phyloP scores from a whole-genome alignment of 30 jellyfish, hydroid and myxozoan species.

The Turritopsis dohrnii region DNA sequence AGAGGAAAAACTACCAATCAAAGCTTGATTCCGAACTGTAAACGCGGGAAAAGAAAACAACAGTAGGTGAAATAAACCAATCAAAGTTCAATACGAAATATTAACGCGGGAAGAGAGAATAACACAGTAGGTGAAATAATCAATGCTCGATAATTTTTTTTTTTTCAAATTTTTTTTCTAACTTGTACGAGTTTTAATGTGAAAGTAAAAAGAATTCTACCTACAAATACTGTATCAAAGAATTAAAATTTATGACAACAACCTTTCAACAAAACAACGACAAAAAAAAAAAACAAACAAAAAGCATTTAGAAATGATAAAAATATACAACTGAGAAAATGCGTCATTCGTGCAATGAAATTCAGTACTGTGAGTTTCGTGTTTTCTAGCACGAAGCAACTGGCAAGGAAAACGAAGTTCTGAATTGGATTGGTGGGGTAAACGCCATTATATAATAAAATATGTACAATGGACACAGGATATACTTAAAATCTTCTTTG shows the following conservation, averaged over 20 bases:
- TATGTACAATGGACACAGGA: neutral
- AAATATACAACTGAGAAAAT: neutral
- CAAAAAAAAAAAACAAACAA: neutral
- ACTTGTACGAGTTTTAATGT: neutral
- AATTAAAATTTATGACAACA: neutral
- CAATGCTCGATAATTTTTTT: neutral
- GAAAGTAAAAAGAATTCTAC: neutral
- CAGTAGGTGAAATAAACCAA: neutral
- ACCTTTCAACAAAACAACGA: neutral
- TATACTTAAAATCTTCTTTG: neutral
- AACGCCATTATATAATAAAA: no score
- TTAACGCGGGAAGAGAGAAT: neutral
- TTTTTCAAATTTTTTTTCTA: neutral
- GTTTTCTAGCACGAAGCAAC: no score
- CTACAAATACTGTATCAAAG: neutral
- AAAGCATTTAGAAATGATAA: neutral
- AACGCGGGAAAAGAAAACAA: no score
- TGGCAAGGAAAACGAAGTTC: no score
- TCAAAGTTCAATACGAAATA: neutral
- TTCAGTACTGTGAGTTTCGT: no score
- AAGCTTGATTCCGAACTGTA: no score
- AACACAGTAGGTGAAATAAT: neutral
- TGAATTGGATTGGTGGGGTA: no score
- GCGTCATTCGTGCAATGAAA: neutral
- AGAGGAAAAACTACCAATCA: no score